Evolutionary conservation across 2,797 vertebrate species (phyloP).

Genomic region (Pangasius mekongensis): DNA sequence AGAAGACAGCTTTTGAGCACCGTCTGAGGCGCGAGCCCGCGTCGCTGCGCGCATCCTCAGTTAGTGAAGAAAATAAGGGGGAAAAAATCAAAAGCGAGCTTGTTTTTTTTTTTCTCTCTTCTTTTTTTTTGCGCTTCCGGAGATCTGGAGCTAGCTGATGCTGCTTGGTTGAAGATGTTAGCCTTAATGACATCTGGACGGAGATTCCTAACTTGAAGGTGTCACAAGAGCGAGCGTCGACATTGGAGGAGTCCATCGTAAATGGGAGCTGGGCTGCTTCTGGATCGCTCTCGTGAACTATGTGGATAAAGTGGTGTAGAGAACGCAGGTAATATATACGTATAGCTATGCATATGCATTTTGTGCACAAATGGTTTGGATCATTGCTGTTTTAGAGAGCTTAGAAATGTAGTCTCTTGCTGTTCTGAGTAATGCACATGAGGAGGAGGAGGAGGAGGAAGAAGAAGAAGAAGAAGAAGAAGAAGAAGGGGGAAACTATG

Average conservation of each 20-base stretch:
- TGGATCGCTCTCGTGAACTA: slow-evolving; percentile 74
- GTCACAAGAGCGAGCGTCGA: slow-evolving; percentile 64
- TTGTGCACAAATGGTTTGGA: not conserved
- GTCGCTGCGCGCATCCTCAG: not conserved
- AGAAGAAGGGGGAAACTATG: slow-evolving; percentile 1
- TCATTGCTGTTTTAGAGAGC: not conserved
- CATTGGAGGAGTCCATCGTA: slow-evolving; percentile 72
- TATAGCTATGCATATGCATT: not conserved
- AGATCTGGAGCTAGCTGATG: slow-evolving; percentile 64
- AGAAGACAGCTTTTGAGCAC: slow-evolving; percentile 57
- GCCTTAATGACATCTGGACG: slow-evolving; percentile 74
- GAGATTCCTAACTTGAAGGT: slow-evolving; percentile 75
- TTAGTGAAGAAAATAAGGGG: slow-evolving; percentile 22
- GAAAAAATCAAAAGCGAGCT: not conserved
- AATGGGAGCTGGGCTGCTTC: slow-evolving; percentile 80
- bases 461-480: not conserved
- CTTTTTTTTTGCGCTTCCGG: slow-evolving; percentile 24
- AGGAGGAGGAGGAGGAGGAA: not conserved
- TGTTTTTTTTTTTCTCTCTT: not conserved
- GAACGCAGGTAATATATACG: slow-evolving; percentile 76
- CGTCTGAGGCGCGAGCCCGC: slow-evolving; percentile 46
- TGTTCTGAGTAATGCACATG: not conserved
- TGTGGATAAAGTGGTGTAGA: slow-evolving; percentile 82
- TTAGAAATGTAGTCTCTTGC: not conserved
- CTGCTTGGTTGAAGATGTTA: slow-evolving; percentile 69